These are phyloP conservation scores for Iselma pallidipennis DNA, from an alignment of 2,888 invertebrate genomes.

Conservation along the genomic window DNA sequence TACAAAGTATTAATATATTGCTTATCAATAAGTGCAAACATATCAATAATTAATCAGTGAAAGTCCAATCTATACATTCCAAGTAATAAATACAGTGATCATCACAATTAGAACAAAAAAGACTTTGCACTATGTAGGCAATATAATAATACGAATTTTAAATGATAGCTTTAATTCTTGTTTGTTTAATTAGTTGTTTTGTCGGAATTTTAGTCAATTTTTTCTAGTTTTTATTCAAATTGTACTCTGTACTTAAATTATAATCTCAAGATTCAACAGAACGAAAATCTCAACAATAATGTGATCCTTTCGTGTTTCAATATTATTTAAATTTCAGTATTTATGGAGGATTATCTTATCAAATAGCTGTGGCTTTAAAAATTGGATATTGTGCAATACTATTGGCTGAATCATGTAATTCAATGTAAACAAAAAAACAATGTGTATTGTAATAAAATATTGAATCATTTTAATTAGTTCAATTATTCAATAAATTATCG, in stretches of 20 bases:
- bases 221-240: too few relatives aligned
- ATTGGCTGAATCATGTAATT: not conserved
- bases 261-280: not conserved
- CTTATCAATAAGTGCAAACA: not conserved
- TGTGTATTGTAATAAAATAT: not conserved
- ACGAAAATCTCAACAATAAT: not conserved
- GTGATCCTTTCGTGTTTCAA: not conserved
- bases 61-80: conserved; percentile 3
- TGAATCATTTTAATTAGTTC: not conserved
- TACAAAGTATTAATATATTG: conserved; percentile 2
- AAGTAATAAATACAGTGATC: not conserved
- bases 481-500: conserved; percentile 43
- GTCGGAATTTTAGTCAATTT: too few relatives aligned
- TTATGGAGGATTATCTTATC: not conserved
- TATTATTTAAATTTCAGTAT: not conserved
- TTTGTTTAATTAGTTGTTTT: not conserved
- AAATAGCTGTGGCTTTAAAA: not conserved
- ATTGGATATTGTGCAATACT: not conserved
- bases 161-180: conserved; percentile 10
- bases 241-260: not conserved
- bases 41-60: conserved; percentile 1
- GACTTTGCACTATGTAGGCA: conserved; percentile 10
- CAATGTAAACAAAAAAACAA: not conserved
- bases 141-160: conserved; percentile 1
- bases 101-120: not conserved